Evolutionary conservation across 2,113 vertebrate species (phyloP), one percentile per base, ranked within the genome.

Genomic region (Nipponia nippon): DNA sequence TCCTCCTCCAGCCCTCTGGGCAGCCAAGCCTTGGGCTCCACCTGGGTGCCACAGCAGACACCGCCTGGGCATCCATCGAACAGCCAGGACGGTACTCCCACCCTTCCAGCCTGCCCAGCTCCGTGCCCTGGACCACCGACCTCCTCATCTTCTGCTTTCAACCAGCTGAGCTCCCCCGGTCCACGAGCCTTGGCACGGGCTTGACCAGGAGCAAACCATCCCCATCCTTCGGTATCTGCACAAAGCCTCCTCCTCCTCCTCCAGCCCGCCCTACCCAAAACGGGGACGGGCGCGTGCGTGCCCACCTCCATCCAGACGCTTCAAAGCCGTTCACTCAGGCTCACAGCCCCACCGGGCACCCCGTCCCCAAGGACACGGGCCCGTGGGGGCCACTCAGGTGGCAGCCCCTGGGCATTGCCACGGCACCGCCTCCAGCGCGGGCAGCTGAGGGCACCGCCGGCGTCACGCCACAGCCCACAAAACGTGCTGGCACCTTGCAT

Each of bases 231-330:
- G 1, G 34, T 8, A 34, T 4, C 52, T n/a, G 25, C 46, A 55
- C 30, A 32, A 36, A 11, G 18, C 27, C 23, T 47, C 15, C 36
- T 38, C 38, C 36, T 38, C 38, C 38, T 44, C 30, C 27, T 65
- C 36, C 25, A n/a, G 46, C 40, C 26, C 5, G 0, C 0, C 1
- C 10, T 11, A 6, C 49, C 34, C 61, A 44, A 4, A 20, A 7
- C 42, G 2, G 6, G 40, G 53, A 42, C 0, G 3, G 67, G 53
- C 1, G 0, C 2, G 0, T 13, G n/a, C 3, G 12, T 30, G 20
- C 52, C 46, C 72, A 66, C 29, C 59, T 87, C 58, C 38, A 12
- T 5, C n/a, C 81, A 46, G 63, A n/a, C 49, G n/a, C 27, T 52
- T 22, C 42, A 69, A 22, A 40, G 46, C 16, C 5, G 0, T 22